Percentiles rank a stretch among this genome's conserved stretches.
These are phyloP conservation scores for Anarrhichthys ocellatus DNA, from an alignment of 2,113 vertebrate species.

Conservation along the genomic window DNA sequence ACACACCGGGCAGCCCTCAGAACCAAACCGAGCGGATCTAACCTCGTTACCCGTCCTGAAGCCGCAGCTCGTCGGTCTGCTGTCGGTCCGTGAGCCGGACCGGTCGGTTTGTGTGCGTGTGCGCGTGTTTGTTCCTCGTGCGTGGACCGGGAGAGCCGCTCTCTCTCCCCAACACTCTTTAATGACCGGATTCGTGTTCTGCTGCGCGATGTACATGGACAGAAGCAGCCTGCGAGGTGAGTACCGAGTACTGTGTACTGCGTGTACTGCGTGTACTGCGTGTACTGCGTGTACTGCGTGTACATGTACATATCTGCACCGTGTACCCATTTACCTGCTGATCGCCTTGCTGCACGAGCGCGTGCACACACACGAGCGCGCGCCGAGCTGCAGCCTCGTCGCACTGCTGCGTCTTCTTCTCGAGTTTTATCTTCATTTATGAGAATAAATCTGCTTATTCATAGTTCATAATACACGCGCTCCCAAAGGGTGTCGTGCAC, in stretches of 20 bases:
- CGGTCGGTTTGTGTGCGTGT: conserved; percentile 5
- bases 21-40: conserved; percentile 56
- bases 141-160: conserved; percentile 79
- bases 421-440: neutral
- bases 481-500: conserved; percentile 22
- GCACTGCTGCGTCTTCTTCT: neutral
- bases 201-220: conserved; percentile 89
- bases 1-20: conserved; percentile 62
- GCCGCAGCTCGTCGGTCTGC: conserved; percentile 36
- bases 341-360: neutral
- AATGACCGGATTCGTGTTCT: conserved; percentile 87
- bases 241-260: conserved; percentile 13
- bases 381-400: conserved; percentile 32
- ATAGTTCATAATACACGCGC: conserved; percentile 4
- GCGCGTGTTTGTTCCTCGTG: conserved; percentile 62
- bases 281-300: neutral
- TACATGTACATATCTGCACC: conserved; percentile 11
- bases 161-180: conserved; percentile 79
- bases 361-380: neutral
- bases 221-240: conserved; percentile 86
- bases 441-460: neutral
- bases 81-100: conserved; percentile 14
- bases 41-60: conserved; percentile 31
- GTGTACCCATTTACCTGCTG: neutral
- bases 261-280: too few species aligned